Conservation (phyloP, 2,113 vertebrate species). For the Tonatia bakeri region DNA sequence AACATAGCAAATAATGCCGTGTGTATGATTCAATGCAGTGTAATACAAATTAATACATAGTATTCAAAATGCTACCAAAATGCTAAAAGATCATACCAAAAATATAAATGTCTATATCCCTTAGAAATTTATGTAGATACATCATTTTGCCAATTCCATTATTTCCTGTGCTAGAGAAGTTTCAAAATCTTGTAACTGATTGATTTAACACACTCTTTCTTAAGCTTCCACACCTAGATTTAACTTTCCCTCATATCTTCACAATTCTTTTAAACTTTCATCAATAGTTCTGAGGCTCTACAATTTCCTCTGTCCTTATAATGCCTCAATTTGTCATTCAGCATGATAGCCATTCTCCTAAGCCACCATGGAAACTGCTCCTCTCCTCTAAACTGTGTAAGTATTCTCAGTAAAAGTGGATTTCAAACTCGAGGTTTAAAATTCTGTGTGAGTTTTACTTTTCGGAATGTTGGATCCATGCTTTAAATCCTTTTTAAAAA, state of each 20-base stretch:
- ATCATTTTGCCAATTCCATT: background rate
- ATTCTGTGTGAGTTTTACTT: background rate
- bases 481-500: background rate
- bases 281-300: background rate
- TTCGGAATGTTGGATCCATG: background rate
- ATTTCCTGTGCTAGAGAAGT: background rate
- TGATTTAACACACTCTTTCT: background rate
- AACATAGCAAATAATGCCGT: background rate
- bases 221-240: background rate
- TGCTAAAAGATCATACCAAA: background rate
- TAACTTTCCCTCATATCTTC: background rate
- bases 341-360: background rate
- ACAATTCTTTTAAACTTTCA: constrained; percentile 9
- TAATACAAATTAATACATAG: background rate
- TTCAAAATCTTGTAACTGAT: constrained; percentile 6
- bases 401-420: background rate
- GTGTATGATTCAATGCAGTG: background rate
- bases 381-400: background rate
- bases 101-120: background rate
- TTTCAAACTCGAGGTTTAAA: background rate
- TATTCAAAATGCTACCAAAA: constrained; percentile 19
- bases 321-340: constrained; percentile 3
- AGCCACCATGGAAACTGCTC: background rate
- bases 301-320: background rate
- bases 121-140: background rate